Conservation (phyloP, 2,888 invertebrate species). For the Xylophagus ater region DNA sequence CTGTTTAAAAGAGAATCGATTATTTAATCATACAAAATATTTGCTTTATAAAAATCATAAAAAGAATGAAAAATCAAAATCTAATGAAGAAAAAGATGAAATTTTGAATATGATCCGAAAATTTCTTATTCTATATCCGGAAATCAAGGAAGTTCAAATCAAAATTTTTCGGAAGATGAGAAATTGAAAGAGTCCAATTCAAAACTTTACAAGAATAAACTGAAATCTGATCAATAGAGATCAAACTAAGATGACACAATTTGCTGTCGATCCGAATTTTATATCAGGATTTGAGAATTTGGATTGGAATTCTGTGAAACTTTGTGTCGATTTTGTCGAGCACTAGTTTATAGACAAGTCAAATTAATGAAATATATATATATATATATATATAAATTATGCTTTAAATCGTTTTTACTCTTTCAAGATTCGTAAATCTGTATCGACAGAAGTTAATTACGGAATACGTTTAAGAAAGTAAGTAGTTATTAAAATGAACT, state of each 20-base stretch:
- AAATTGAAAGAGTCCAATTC: background rate
- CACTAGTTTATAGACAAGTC: conserved; percentile 54
- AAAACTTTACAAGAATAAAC: background rate
- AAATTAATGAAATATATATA: no score
- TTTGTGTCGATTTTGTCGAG: conserved; percentile 63
- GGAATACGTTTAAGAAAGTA: conserved; percentile 79
- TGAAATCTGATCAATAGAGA: no score
- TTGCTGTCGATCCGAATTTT: conserved; percentile 70
- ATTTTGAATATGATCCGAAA: conserved; percentile 18
- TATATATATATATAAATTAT: no score
- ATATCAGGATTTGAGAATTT: conserved; percentile 74
- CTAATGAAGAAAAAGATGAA: conserved; percentile 10
- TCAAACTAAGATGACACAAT: conserved; percentile 35
- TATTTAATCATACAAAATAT: conserved; percentile 64
- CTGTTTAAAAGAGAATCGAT: conserved; percentile 55
- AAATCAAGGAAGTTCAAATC: conserved; percentile 14
- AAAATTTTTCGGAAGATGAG: background rate
- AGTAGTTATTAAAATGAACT: no score
- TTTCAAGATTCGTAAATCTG: conserved; percentile 74
- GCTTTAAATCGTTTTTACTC: no score
- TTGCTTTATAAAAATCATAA: conserved; percentile 55
- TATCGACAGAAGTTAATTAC: conserved; percentile 95
- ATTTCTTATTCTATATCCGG: conserved; percentile 20
- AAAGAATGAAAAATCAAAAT: conserved; percentile 16
- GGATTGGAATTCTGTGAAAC: conserved; percentile 75